A percentile compares a stretch with the other conserved stretches of the same genome.
Conservation (phyloP, 2,113 vertebrate species). For the Rhinolophus sinicus region DNA sequence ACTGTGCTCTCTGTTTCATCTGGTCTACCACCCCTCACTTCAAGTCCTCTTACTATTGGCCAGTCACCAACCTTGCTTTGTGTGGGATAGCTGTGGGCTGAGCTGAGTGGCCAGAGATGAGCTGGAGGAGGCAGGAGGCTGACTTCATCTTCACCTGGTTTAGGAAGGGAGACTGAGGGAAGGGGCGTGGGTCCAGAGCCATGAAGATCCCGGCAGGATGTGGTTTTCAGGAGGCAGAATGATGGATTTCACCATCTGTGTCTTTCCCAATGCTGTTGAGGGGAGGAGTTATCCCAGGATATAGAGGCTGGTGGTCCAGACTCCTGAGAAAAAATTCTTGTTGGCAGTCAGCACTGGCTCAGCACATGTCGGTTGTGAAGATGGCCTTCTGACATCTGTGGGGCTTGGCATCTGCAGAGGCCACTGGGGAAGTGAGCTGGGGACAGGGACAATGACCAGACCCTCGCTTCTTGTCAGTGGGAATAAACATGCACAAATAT, state of each 20-base stretch:
- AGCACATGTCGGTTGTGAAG: background rate
- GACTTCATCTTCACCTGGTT: slow-evolving; percentile 58
- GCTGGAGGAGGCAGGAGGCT: background rate
- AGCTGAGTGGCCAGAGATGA: background rate
- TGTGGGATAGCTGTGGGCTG: slow-evolving; percentile 43
- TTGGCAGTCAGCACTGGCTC: background rate
- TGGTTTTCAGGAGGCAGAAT: slow-evolving; percentile 36
- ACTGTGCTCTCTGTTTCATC: background rate
- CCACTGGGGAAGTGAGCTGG: background rate
- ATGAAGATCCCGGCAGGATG: slow-evolving; percentile 40
- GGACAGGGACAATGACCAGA: slow-evolving; percentile 76
- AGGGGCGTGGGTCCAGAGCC: background rate
- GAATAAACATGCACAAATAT: slow-evolving; percentile 81
- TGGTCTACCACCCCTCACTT: background rate
- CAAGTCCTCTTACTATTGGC: background rate
- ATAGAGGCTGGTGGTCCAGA: background rate
- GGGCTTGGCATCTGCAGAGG: slow-evolving; percentile 37
- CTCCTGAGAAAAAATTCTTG: background rate
- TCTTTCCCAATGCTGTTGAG: slow-evolving; percentile 46
- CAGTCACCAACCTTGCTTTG: background rate
- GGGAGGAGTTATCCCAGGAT: slow-evolving; percentile 2
- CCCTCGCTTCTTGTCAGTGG: slow-evolving; percentile 62
- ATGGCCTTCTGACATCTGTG: background rate
- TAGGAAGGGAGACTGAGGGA: slow-evolving; percentile 50
- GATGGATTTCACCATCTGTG: slow-evolving; percentile 18